Evolutionary conservation across 1,140 invertebrate species (phyloP), one percentile per base, ranked within the genome.

Genomic region (Drosophila nigromelanica): DNA sequence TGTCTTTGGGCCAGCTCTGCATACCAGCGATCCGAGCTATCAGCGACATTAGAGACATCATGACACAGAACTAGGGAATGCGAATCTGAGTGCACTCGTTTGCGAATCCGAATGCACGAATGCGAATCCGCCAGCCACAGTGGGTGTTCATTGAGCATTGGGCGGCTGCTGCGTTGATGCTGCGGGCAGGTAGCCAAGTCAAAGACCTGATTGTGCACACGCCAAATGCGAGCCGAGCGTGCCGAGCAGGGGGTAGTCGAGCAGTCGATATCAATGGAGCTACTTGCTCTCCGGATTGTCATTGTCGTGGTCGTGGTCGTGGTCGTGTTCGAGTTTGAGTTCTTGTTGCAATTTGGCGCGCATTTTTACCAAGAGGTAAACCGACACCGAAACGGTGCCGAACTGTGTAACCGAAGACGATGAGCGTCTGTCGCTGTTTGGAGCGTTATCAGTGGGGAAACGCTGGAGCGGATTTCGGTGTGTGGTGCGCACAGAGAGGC

Each of bases 131-230:
- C 56, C n/a, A 60, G 56, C 7, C 6, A 5, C 42, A 14, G 10
- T 61, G 68, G 64, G 42, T 55, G 43, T 54, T 80, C 60, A 75
- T 80, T 80, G 78, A 80, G 58, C 78, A 60, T 24, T 24, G 21
- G 3, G 66, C 43, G 35, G 45, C 15, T 21, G 30, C 7, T 48
- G 35, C 5, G 47, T 37, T 66, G 73, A 37, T 67, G 71, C 30
- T 72, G 60, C 58, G 54, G 61, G 54, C 66, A 79, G 72, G 56
- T 59, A 76, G 73, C 73, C 69, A 69, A 58, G 71, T 62, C 71
- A 85, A 80, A 81, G 79, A 68, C 74, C 58, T 76, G 82, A 82
- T 82, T 78, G 78, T 62, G 79, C 76, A 87, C 78, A 86, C 78
- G 59, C 78, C 74, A 73, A 68, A 71, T 59, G 64, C 75, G 50